Evolutionary conservation across 2,888 invertebrate species (phyloP).

Genomic region (Germaria angustata): DNA sequence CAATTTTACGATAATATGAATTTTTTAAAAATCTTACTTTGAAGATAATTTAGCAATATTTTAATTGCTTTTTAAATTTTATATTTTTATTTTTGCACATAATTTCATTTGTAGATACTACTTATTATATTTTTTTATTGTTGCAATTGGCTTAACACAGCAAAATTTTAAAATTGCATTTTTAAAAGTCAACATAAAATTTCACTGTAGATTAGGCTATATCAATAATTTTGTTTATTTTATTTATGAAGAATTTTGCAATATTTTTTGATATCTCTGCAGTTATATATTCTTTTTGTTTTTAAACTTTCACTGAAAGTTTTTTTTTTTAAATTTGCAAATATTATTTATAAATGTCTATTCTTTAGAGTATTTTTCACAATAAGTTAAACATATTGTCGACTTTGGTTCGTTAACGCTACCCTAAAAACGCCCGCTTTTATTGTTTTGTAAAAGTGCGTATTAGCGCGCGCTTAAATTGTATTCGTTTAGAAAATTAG

Average conservation of each 20-base stretch:
- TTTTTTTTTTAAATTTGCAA: not conserved
- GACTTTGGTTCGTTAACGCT: not conserved
- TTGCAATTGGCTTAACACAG: not conserved
- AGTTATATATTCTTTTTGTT: not conserved
- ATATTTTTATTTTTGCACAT: not conserved
- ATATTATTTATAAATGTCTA: too few species aligned
- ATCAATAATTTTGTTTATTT: slow-evolving; percentile 43
- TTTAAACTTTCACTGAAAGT: not conserved
- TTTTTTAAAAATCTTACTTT: not conserved
- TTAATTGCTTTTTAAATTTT: not conserved
- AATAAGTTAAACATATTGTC: too few species aligned
- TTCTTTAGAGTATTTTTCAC: too few species aligned
- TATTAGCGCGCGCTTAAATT: slow-evolving; percentile 57
- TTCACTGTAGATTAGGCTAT: slow-evolving; percentile 46
- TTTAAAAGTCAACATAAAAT: slow-evolving; percentile 2
- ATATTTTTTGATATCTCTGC: not conserved
- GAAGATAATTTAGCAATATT: not conserved
- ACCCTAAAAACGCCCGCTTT: slow-evolving; percentile 7
- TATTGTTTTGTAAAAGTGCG: not conserved
- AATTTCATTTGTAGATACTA: too few species aligned
- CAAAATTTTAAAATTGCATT: not conserved
- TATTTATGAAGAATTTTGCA: not conserved
- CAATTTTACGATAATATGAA: not conserved
- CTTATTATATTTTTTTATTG: not conserved
- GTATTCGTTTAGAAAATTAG: slow-evolving; percentile 26